Conservation (phyloP, 92 coral and sea anemone species). For the Montipora capitata region DNA sequence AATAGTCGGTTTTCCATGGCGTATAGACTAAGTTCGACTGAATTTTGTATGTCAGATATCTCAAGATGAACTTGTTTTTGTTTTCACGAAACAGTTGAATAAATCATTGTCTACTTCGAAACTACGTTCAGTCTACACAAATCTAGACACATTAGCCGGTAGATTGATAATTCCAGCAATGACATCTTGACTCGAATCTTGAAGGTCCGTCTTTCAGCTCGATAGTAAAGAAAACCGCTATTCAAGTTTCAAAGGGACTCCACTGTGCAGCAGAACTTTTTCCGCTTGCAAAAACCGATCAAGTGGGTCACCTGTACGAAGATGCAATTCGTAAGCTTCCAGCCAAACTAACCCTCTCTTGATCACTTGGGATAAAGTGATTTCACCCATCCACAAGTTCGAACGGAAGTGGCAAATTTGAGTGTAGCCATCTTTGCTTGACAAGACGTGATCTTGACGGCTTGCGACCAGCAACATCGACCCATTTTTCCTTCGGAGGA, state of each 20-base stretch:
- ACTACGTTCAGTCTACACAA: too few relatives aligned
- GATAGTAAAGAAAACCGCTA: neutral
- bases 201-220: too few relatives aligned
- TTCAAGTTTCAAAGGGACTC: neutral
- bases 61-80: too few relatives aligned
- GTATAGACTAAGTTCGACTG: too few relatives aligned
- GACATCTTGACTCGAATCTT: too few relatives aligned
- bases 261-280: neutral
- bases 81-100: too few relatives aligned
- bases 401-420: slow-evolving; percentile 85
- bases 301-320: slow-evolving; percentile 42
- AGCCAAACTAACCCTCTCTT: slow-evolving; percentile 65
- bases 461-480: slow-evolving; percentile 1
- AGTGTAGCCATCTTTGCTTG: slow-evolving; percentile 65
- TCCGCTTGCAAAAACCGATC: slow-evolving; percentile 44
- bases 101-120: too few relatives aligned
- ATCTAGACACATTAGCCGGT: too few relatives aligned
- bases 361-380: slow-evolving; percentile 59
- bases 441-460: slow-evolving; percentile 50
- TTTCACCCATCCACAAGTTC: slow-evolving; percentile 75
- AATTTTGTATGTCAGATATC: too few relatives aligned
- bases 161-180: too few relatives aligned
- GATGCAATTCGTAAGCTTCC: slow-evolving; percentile 72
- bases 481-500: slow-evolving; percentile 41
- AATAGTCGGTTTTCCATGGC: too few relatives aligned